These are phyloP conservation scores for Promerops cafer DNA, from an alignment of 2,113 vertebrate genomes.

Conservation along the genomic window DNA sequence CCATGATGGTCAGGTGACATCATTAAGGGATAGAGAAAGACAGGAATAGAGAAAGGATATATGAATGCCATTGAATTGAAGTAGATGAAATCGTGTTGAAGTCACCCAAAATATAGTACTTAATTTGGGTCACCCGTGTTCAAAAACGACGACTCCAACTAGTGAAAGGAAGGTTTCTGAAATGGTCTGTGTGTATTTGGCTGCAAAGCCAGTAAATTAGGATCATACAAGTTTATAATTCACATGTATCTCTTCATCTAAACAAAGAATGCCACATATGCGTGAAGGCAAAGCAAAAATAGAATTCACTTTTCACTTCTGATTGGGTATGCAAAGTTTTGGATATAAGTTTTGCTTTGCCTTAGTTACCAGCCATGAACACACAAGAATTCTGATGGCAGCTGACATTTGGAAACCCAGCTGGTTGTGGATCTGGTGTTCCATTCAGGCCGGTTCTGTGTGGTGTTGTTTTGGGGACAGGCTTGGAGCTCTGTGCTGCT, in stretches of 20 bases:
- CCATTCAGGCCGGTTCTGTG: background rate
- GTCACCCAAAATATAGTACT: background rate
- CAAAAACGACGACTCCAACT: background rate
- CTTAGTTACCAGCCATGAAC: background rate
- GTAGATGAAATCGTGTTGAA: background rate
- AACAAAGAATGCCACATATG: background rate
- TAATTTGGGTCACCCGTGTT: background rate
- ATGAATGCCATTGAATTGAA: background rate
- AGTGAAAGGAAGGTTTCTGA: background rate
- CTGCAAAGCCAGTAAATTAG: background rate
- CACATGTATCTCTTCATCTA: background rate
- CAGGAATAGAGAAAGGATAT: background rate
- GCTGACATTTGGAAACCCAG: background rate
- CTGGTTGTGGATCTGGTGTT: background rate
- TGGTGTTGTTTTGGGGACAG: background rate
- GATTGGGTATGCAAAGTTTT: background rate
- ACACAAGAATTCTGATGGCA: background rate
- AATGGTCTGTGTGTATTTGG: background rate
- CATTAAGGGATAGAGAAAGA: background rate
- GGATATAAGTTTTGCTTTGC: background rate
- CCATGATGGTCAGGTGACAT: background rate
- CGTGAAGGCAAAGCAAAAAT: background rate
- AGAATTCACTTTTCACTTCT: background rate
- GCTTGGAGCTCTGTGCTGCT: background rate
- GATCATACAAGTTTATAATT: background rate